Percentiles rank a stretch among this genome's conserved stretches.
Conservation (phyloP, 2,113 vertebrate species). For the Rhinolophus ferrumequinum region DNA sequence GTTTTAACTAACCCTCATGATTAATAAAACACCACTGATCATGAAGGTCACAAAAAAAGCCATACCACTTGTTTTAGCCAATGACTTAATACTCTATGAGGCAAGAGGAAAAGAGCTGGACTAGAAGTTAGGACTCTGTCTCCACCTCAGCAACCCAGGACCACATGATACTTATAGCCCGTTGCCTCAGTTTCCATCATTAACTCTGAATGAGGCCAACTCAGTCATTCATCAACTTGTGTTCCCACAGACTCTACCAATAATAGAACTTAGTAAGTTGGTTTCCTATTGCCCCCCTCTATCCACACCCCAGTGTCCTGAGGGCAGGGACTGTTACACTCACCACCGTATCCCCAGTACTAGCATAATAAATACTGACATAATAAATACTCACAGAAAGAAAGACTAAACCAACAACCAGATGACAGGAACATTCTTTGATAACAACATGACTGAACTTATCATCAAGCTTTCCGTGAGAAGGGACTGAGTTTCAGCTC, state of each 20-base stretch:
- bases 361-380: background rate
- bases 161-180: background rate
- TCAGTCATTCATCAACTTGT: background rate
- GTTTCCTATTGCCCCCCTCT: background rate
- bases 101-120: background rate
- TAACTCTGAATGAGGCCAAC: background rate
- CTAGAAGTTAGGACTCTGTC: background rate
- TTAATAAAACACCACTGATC: slow-evolving; percentile 31
- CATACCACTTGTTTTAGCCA: background rate
- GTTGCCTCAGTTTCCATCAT: background rate
- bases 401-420: background rate
- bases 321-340: background rate
- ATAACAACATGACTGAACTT: background rate
- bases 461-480: background rate
- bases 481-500: background rate
- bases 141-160: background rate
- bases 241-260: background rate
- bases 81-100: background rate
- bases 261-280: background rate
- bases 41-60: background rate
- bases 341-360: background rate
- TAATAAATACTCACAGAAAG: background rate
- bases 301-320: background rate
- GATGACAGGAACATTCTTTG: background rate
- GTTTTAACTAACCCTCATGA: slow-evolving; percentile 32